Base-by-base conservation (phyloP, 2,888 invertebrate species). In the Calliscelio sp. region DNA sequence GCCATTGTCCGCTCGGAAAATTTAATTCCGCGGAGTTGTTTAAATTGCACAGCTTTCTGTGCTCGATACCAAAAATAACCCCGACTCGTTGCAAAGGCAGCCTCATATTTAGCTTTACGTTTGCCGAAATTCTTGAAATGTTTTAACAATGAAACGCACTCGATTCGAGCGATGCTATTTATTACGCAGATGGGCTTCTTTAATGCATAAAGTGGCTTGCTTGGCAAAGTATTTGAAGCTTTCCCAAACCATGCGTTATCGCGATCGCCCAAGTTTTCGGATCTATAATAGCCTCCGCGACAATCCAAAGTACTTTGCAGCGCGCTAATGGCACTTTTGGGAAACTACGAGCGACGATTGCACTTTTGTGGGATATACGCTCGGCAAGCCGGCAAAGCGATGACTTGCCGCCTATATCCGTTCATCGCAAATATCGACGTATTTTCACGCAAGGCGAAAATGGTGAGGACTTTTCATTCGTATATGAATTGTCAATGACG, bases 201-300 rank as follows among this genome's bases (percentile, higher is more conserved):
- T 81, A 78, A 85, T 73, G 59, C 78, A 74, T 53, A 81, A 81
- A 85, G 77, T 68, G 84, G 65, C 80, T 81, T 28, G 75, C 78
- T 78, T 75, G 63, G 68, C 71, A 61, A 71, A 82, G 82, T 71
- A 82, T 70, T 77, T 59, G 44, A 66, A 79, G 71, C 84, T 83
- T 46, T 63, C 44, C 70, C 78, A 53, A 78, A 82, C 84, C 84
- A 84, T 81, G 86, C 89, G 87, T 90, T 90, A 90, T 90, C 89
- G 86, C 86, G 86, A 89, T 88, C 87, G 88, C 77, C 87, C 86
- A 89, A 90, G 87, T 89, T 90, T 90, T 81, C 88, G 84, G 85
- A 87, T 88, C 87, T 86, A 85, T 88, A 87, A 89, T 88, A 86
- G 89, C 85, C 86, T 86, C 84, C 84, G 84, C 85, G 83, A 89